These are phyloP conservation scores for Sussaba pulchella DNA, from an alignment of 2,888 invertebrate genomes.

Conservation along the genomic window DNA sequence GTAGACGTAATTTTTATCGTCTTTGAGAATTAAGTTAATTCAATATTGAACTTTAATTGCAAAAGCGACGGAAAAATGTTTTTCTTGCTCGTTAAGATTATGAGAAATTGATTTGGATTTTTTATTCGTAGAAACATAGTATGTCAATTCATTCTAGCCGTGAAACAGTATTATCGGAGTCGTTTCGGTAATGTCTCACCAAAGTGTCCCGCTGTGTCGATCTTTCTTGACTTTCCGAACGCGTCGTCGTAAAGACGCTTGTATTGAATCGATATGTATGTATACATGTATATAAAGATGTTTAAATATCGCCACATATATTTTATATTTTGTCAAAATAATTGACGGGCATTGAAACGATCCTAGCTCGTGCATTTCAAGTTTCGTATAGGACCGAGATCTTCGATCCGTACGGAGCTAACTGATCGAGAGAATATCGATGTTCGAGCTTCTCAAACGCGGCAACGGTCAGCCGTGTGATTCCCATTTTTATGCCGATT, in stretches of 20 bases:
- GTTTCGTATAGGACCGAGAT: slow-evolving; percentile 11
- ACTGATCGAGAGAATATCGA: not conserved
- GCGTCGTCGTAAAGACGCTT: slow-evolving; percentile 20
- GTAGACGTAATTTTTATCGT: slow-evolving; percentile 9
- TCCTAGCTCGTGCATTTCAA: slow-evolving; percentile 16
- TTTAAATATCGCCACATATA: too few species aligned
- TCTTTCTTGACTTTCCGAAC: slow-evolving; percentile 34
- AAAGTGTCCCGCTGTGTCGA: slow-evolving; percentile 18
- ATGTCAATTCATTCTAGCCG: slow-evolving; percentile 12
- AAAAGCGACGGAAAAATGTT: too few species aligned
- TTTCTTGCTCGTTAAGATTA: not conserved
- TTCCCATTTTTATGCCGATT: not conserved
- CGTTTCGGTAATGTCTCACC: not conserved
- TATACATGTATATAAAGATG: too few species aligned
- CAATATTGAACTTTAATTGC: not conserved
- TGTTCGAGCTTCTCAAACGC: slow-evolving; percentile 1
- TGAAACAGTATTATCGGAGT: slow-evolving; percentile 3
- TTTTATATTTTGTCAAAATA: not conserved
- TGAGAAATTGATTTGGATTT: not conserved
- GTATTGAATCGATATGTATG: slow-evolving; percentile 23
- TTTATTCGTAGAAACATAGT: not conserved
- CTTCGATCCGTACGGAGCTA: not conserved
- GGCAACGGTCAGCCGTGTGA: not conserved
- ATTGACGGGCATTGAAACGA: slow-evolving; percentile 31
- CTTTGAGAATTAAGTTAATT: not conserved